These are phyloP conservation scores for Misgurnus anguillicaudatus DNA, from an alignment of 2,113 vertebrate genomes.

Conservation along the genomic window DNA sequence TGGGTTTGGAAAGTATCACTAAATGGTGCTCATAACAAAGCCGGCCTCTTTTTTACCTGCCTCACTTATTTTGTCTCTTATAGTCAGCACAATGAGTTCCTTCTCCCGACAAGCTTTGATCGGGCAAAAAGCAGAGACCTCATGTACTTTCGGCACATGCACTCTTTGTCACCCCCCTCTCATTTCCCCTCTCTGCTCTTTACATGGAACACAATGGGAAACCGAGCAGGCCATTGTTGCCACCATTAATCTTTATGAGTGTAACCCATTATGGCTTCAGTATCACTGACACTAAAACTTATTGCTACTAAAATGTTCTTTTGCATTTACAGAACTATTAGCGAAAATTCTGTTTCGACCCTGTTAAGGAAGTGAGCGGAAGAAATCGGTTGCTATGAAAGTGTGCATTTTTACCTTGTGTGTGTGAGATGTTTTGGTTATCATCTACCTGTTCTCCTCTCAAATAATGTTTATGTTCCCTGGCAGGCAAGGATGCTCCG, in stretches of 20 bases:
- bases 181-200: background rate
- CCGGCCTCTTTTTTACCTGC: constrained; percentile 42
- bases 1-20: constrained; percentile 65
- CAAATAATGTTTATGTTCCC: constrained; percentile 38
- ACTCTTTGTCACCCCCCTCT: constrained; percentile 1
- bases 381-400: background rate
- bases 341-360: too few relatives aligned
- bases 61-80: constrained; percentile 37
- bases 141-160: constrained; percentile 9
- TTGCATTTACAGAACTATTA: too few relatives aligned
- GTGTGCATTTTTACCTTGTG: background rate
- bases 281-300: background rate
- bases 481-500: constrained; percentile 53
- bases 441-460: constrained; percentile 24
- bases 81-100: constrained; percentile 40
- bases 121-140: constrained; percentile 40
- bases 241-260: background rate
- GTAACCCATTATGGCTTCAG: constrained; percentile 1
- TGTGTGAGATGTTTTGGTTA: background rate
- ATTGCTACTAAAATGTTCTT: background rate
- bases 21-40: constrained; percentile 64
- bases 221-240: background rate
- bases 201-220: background rate
- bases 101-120: constrained; percentile 57
- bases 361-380: background rate